phyloP scores from a whole-genome alignment of 2,113 vertebrate genomes.

The Mobula hypostoma region DNA sequence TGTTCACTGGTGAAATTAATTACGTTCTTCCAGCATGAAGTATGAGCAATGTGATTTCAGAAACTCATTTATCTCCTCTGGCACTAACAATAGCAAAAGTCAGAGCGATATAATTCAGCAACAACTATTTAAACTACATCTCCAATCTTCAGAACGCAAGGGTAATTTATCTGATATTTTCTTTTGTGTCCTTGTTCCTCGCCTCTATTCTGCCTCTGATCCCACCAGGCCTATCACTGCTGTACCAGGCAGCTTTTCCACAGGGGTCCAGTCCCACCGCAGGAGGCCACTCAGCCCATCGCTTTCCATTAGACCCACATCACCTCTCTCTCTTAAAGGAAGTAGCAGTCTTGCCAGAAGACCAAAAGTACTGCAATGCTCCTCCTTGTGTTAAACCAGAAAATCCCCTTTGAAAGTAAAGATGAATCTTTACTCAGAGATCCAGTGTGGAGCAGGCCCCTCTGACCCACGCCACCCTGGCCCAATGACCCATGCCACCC shows the following conservation, averaged over 20 bases:
- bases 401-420: background rate
- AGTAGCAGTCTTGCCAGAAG: no score
- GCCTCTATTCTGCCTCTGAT: background rate
- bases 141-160: background rate
- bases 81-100: conserved; percentile 3
- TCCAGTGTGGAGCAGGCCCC: no score
- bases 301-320: background rate
- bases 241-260: background rate
- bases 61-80: conserved; percentile 9
- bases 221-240: background rate
- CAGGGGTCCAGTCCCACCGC: background rate
- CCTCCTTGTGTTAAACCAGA: no score
- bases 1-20: conserved; percentile 1
- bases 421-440: background rate
- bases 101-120: background rate
- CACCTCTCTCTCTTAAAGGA: background rate
- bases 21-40: background rate
- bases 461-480: no score
- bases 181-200: background rate
- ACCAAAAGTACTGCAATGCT: no score
- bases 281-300: background rate
- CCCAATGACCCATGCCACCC: no score
- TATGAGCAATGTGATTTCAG: background rate
- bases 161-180: background rate
- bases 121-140: background rate